A percentile compares a stretch with the other conserved stretches of the same genome.
Conservation (phyloP, 2,797 vertebrate species). For the Urosaurus nigricauda region DNA sequence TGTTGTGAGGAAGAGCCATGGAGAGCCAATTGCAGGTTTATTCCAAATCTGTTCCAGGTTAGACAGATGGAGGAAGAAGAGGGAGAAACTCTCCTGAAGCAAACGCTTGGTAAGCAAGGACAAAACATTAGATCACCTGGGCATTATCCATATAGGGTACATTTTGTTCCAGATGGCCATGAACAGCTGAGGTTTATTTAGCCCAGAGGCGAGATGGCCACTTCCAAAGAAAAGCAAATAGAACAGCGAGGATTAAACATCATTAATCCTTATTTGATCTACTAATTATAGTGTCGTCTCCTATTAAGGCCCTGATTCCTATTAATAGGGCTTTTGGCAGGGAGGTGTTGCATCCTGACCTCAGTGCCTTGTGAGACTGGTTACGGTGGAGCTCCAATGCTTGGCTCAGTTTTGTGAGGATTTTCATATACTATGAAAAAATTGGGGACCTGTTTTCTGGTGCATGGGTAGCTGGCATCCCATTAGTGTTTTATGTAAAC, state of each 20-base stretch:
- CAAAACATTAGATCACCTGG: not conserved
- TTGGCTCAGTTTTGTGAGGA: not conserved
- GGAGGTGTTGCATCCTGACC: not conserved
- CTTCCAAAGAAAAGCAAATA: constrained; percentile 16
- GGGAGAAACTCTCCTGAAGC: not conserved
- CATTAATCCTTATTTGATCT: constrained; percentile 52
- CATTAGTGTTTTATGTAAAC: no score
- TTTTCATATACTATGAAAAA: not conserved
- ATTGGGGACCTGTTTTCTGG: not conserved
- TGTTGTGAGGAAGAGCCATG: not conserved
- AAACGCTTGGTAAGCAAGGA: not conserved
- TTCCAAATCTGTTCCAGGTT: not conserved
- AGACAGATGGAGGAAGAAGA: not conserved
- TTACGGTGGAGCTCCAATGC: not conserved
- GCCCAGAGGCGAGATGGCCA: not conserved
- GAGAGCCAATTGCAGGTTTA: not conserved
- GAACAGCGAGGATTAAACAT: constrained; percentile 22
- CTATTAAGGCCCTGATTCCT: constrained; percentile 15
- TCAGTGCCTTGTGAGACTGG: not conserved
- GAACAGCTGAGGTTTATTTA: constrained; percentile 44
- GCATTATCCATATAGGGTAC: not conserved
- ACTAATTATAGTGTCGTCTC: constrained; percentile 42
- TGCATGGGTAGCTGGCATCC: no score
- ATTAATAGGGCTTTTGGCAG: not conserved
- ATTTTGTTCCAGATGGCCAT: constrained; percentile 5